These are phyloP conservation scores for Poliocrania exsul DNA, from an alignment of 2,797 vertebrate genomes.

Conservation along the genomic window DNA sequence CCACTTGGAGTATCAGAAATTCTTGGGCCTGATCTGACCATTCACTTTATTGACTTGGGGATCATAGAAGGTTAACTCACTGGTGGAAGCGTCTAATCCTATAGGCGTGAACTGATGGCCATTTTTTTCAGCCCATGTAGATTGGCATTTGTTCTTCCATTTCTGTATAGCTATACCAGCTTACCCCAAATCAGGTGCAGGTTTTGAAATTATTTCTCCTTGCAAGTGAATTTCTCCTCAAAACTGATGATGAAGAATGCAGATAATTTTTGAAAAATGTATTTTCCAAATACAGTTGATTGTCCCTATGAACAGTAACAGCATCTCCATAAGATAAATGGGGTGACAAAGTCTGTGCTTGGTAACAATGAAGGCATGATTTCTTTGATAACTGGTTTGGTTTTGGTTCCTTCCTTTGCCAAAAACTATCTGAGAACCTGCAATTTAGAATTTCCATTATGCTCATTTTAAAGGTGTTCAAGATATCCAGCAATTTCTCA, in stretches of 20 bases:
- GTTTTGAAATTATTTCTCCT: neutral
- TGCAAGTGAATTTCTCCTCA: neutral
- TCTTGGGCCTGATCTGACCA: neutral
- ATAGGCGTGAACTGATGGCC: neutral
- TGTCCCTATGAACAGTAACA: neutral
- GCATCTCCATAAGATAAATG: neutral
- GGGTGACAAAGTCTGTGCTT: neutral
- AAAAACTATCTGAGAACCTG: neutral
- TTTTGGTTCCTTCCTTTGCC: neutral
- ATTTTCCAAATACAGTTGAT: conserved; percentile 28
- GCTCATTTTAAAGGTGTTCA: neutral
- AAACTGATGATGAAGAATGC: neutral
- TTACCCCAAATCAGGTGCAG: neutral
- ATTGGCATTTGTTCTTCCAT: neutral
- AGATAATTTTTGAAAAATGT: neutral
- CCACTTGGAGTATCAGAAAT: neutral
- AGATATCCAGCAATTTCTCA: neutral
- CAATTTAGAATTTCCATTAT: neutral
- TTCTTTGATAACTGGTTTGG: neutral
- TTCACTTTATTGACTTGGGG: neutral
- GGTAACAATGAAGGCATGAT: neutral
- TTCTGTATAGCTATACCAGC: neutral
- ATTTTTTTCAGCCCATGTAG: neutral
- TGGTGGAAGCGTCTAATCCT: neutral
- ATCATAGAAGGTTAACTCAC: neutral